Percentiles rank a stretch among this genome's conserved stretches.
phyloP scores from a whole-genome alignment of 2,888 invertebrate species.

The Tinea pellionella region DNA sequence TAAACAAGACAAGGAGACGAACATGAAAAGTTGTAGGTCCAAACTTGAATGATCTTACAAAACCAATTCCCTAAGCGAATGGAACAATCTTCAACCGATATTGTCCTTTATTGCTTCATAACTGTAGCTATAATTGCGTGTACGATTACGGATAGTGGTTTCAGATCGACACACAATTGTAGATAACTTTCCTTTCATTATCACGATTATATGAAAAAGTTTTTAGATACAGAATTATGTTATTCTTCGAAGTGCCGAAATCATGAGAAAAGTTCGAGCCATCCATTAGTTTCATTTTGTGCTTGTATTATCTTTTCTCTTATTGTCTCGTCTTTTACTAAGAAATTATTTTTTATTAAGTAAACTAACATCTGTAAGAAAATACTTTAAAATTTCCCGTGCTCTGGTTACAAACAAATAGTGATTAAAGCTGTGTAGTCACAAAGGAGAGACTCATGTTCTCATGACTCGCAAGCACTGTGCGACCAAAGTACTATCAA shows the following conservation, averaged over 20 bases:
- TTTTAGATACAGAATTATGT: not conserved
- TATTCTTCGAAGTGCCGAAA: not conserved
- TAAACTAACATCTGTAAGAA: no score
- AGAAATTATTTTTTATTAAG: no score
- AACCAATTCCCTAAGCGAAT: not conserved
- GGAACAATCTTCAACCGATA: not conserved
- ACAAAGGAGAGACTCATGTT: no score
- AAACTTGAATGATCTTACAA: not conserved
- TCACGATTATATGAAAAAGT: slow-evolving; percentile 1
- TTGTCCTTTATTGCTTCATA: not conserved
- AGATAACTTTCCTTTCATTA: not conserved
- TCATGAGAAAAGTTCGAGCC: not conserved
- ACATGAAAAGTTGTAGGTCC: slow-evolving; percentile 9
- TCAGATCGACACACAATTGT: not conserved
- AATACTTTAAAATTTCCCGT: no score
- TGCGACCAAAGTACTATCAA: no score
- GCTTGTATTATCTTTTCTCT: no score
- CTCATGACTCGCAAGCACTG: no score
- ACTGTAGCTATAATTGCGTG: not conserved
- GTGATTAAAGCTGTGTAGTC: no score
- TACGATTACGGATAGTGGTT: not conserved
- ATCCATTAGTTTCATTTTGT: no score
- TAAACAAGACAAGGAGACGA: slow-evolving; percentile 9
- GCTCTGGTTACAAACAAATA: no score
- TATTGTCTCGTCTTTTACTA: no score